phyloP scores from a whole-genome alignment of 2,888 invertebrate genomes.

The Coleophora deauratella region DNA sequence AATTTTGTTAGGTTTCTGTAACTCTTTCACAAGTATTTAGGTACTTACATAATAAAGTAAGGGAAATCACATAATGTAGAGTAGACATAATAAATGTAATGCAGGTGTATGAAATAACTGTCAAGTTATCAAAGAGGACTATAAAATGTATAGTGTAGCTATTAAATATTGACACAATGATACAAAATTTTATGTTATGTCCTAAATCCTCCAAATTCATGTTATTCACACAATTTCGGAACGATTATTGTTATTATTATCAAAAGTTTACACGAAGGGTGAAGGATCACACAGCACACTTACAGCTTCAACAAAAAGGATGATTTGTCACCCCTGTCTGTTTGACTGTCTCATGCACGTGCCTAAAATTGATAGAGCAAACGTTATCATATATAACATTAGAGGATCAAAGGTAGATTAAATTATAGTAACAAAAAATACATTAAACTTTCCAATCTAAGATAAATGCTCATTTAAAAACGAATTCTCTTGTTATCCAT shows the following conservation, averaged over 20 bases:
- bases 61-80: no score
- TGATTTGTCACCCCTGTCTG: conserved; percentile 22
- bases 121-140: no score
- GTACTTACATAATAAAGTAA: no score
- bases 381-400: conserved; percentile 11
- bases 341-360: no score
- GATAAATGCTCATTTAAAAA: no score
- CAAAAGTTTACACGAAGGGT: conserved; percentile 20
- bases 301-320: conserved; percentile 25
- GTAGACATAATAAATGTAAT: no score
- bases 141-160: not conserved
- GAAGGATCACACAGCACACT: conserved; percentile 5
- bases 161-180: not conserved
- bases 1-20: no score
- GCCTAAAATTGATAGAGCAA: no score
- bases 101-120: no score
- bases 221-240: conserved; percentile 6
- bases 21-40: no score
- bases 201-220: not conserved
- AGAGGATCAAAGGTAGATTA: conserved; percentile 11
- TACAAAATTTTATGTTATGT: not conserved
- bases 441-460: not conserved
- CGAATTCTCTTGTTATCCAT: not conserved
- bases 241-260: conserved; percentile 11
- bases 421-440: conserved; percentile 2